These are phyloP conservation scores for Morone saxatilis DNA, from an alignment of 2,113 vertebrate genomes.

Conservation along the genomic window DNA sequence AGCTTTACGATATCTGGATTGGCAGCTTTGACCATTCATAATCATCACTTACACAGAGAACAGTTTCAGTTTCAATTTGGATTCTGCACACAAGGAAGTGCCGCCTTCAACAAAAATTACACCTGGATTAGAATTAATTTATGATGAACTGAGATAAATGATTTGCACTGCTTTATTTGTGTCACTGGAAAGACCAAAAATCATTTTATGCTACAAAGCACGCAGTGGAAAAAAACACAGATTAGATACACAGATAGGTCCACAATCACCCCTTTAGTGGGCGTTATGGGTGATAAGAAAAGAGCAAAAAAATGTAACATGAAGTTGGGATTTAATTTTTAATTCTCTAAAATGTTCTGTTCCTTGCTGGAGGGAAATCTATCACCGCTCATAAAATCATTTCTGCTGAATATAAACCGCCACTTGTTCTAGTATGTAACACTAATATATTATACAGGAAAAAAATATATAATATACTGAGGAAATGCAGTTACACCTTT, in stretches of 20 bases:
- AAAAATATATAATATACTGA: background rate
- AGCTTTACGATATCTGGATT: background rate
- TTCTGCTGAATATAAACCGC: constrained; percentile 21
- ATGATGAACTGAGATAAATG: constrained; percentile 11
- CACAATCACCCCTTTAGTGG: background rate
- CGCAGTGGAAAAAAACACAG: background rate
- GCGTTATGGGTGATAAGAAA: background rate
- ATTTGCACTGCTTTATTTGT: constrained; percentile 15
- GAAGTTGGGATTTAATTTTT: constrained; percentile 4
- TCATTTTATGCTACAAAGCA: constrained; percentile 5
- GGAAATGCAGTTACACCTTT: background rate
- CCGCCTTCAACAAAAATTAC: constrained; percentile 15
- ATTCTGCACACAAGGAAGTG: constrained; percentile 35
- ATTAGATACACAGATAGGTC: background rate
- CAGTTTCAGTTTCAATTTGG: constrained; percentile 20
- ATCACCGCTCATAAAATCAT: constrained; percentile 1
- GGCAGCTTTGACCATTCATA: constrained; percentile 8
- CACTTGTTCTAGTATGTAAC: background rate
- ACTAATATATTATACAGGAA: background rate
- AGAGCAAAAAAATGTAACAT: background rate
- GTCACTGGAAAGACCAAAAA: constrained; percentile 14
- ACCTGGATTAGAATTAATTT: constrained; percentile 39
- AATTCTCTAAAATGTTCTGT: constrained; percentile 20
- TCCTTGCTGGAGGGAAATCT: constrained; percentile 9
- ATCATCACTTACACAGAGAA: constrained; percentile 7